Conservation (phyloP, 2,888 invertebrate species). For the Yponomeuta cagnagella region DNA sequence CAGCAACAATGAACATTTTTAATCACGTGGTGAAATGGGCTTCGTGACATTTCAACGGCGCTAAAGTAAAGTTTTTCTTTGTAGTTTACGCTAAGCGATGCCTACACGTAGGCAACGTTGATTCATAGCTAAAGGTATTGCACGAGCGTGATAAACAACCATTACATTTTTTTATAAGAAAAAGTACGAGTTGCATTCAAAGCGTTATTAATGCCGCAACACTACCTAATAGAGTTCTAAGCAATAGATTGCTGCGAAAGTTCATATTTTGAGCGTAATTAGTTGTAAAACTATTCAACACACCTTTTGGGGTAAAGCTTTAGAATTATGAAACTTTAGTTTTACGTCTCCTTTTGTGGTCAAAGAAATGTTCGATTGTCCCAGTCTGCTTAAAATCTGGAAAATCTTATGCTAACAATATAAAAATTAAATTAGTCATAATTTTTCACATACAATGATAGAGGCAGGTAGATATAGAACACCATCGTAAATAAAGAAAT, state of each 20-base stretch:
- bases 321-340: too few species aligned
- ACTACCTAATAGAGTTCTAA: not conserved
- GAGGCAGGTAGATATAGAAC: too few species aligned
- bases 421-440: too few species aligned
- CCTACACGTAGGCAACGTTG: not conserved
- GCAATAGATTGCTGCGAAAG: not conserved
- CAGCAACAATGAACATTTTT: not conserved
- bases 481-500: too few species aligned
- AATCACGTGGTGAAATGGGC: not conserved
- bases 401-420: too few species aligned
- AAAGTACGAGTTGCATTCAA: not conserved
- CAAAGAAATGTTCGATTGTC: too few species aligned
- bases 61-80: not conserved
- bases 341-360: too few species aligned
- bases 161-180: not conserved
- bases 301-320: too few species aligned
- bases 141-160: slow-evolving; percentile 2
- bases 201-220: not conserved
- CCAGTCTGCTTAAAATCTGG: too few species aligned
- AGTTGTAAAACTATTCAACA: too few species aligned
- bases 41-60: not conserved
- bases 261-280: not conserved
- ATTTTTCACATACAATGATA: too few species aligned
- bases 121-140: not conserved
- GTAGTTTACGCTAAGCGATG: not conserved